These are phyloP conservation scores for Lasioglossum leucozonium DNA, from an alignment of 2,888 invertebrate species.

Conservation along the genomic window DNA sequence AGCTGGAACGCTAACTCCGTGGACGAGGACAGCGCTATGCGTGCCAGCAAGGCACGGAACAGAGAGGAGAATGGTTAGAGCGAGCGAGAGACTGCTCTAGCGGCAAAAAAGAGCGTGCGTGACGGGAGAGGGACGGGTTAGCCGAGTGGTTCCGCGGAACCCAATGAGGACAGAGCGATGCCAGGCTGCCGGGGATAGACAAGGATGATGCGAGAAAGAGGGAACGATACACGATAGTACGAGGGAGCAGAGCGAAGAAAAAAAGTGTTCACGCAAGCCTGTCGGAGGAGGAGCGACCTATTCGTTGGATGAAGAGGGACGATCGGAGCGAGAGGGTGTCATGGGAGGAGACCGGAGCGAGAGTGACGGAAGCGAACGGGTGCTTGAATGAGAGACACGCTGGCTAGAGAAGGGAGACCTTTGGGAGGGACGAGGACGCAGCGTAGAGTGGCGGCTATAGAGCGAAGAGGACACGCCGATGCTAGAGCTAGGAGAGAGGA, in stretches of 20 bases:
- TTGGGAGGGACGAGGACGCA: neutral
- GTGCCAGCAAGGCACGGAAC: neutral
- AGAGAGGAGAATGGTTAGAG: neutral
- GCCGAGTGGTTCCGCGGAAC: slow-evolving; percentile 37
- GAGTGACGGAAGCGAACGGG: neutral
- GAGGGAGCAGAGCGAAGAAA: slow-evolving; percentile 19
- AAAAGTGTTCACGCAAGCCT: slow-evolving; percentile 43
- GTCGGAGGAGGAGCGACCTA: slow-evolving; percentile 21
- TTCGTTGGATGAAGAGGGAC: neutral
- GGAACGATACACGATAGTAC: slow-evolving; percentile 21
- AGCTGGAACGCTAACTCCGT: neutral
- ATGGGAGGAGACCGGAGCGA: neutral
- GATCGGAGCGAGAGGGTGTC: slow-evolving; percentile 14
- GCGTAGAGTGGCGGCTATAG: neutral
- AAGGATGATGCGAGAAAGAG: slow-evolving; percentile 11
- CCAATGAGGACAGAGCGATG: neutral
- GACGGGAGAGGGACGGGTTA: slow-evolving; percentile 36
- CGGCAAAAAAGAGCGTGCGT: slow-evolving; percentile 23
- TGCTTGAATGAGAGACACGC: slow-evolving; percentile 29
- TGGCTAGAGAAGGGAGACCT: neutral
- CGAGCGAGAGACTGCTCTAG: neutral
- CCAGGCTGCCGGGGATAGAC: no score
- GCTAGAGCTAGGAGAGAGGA: neutral
- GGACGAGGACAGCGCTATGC: neutral
- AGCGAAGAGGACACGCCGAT: neutral